Evolutionary conservation across 2,797 vertebrate species (phyloP).

Genomic region (Pygocentrus nattereri): DNA sequence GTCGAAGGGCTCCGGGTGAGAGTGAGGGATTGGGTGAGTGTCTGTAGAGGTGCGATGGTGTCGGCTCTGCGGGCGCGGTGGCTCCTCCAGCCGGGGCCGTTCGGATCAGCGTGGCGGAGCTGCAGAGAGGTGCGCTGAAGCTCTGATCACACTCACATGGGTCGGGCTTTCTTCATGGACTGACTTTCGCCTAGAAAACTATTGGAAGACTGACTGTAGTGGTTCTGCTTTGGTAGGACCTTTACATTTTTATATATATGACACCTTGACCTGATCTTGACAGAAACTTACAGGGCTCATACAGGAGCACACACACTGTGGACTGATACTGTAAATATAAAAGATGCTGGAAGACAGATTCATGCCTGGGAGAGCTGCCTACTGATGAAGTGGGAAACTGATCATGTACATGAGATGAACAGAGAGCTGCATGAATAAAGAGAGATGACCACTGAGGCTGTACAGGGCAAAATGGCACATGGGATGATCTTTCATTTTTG

Average conservation of each 20-base stretch:
- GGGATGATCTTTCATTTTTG: too few relatives aligned
- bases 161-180: not conserved
- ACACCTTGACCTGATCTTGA: not conserved
- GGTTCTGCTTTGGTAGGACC: not conserved
- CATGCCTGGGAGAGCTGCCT: too few relatives aligned
- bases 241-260: too few relatives aligned
- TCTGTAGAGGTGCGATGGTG: constrained; percentile 11
- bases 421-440: too few relatives aligned
- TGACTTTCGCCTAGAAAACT: not conserved
- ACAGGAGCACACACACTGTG: too few relatives aligned
- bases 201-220: not conserved
- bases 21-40: not conserved
- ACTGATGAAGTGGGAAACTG: too few relatives aligned
- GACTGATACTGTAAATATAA: too few relatives aligned
- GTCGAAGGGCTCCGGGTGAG: not conserved
- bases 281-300: too few relatives aligned
- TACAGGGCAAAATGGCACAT: too few relatives aligned
- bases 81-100: not conserved
- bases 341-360: too few relatives aligned
- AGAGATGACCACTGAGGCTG: too few relatives aligned
- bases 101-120: not conserved
- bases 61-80: not conserved
- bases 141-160: not conserved
- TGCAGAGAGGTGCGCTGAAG: constrained; percentile 16
- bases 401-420: too few relatives aligned